Evolutionary conservation across 2,797 vertebrate species (phyloP).

Genomic region (Psittacula echo): DNA sequence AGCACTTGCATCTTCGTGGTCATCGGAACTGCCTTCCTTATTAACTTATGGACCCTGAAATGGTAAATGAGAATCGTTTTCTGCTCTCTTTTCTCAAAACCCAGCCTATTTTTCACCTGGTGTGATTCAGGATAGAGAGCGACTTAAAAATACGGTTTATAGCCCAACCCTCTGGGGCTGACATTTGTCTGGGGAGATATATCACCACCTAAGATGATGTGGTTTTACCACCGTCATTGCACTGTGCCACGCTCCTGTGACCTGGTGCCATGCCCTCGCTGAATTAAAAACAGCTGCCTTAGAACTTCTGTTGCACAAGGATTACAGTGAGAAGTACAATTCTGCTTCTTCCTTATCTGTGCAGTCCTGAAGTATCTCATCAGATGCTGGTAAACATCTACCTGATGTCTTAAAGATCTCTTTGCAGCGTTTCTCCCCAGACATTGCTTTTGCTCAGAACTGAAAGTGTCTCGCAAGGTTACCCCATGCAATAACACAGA

Average conservation of each 20-base stretch:
- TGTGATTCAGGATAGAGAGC: neutral
- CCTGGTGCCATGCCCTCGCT: neutral
- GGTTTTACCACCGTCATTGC: neutral
- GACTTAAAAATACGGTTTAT: neutral
- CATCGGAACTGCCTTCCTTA: constrained; percentile 14
- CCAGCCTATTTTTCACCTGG: neutral
- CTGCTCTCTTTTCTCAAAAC: neutral
- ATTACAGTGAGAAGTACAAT: neutral
- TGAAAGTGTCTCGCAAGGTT: neutral
- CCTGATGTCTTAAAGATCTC: neutral
- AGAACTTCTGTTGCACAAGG: neutral
- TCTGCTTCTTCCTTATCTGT: neutral
- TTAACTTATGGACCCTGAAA: constrained; percentile 36
- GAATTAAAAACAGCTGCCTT: neutral
- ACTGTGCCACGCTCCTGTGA: neutral
- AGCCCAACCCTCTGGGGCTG: neutral
- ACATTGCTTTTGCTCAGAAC: neutral
- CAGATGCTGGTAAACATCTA: neutral
- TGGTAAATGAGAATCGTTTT: constrained; percentile 50
- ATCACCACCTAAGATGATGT: neutral
- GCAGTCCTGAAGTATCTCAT: neutral
- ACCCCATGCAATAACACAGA: neutral
- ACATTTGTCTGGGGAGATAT: neutral
- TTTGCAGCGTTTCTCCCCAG: neutral
- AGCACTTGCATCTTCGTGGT: neutral